Evolutionary conservation across 2,113 vertebrate genomes (phyloP).

Genomic region (Ameiurus melas): DNA sequence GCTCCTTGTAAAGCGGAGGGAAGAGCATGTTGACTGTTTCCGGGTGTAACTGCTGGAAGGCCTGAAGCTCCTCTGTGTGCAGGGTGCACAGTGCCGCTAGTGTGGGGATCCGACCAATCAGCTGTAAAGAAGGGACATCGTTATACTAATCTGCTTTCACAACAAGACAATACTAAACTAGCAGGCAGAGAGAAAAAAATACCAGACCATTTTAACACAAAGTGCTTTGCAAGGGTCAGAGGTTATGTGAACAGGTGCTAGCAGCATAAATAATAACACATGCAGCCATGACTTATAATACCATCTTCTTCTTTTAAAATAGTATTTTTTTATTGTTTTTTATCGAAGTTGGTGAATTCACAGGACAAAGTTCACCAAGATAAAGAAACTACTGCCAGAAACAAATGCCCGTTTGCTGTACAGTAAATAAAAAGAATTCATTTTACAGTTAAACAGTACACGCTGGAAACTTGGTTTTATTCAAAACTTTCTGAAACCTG

Average conservation of each 20-base stretch:
- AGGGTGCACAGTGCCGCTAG: slow-evolving; percentile 97
- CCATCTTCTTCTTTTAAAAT: no score
- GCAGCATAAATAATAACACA: background rate
- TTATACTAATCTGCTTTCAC: background rate
- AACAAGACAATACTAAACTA: background rate
- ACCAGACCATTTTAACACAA: background rate
- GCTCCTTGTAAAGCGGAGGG: slow-evolving; percentile 98
- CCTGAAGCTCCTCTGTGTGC: slow-evolving; percentile 97
- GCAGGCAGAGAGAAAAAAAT: background rate
- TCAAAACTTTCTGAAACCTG: no score
- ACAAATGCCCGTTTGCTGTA: no score
- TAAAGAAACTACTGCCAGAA: no score
- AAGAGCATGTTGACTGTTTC: slow-evolving; percentile 97
- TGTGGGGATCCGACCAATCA: slow-evolving; percentile 97
- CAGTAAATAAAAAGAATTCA: no score
- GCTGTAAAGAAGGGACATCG: slow-evolving; percentile 70
- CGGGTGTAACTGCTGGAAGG: slow-evolving; percentile 97
- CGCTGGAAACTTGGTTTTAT: no score
- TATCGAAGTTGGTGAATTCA: no score
- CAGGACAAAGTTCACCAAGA: no score
- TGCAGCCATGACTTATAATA: no score
- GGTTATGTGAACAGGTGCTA: background rate
- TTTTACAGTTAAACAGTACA: no score
- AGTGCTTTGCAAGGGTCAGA: background rate
- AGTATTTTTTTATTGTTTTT: no score